phyloP scores from a whole-genome alignment of 2,888 invertebrate genomes.

The Neoscelio sp. region DNA sequence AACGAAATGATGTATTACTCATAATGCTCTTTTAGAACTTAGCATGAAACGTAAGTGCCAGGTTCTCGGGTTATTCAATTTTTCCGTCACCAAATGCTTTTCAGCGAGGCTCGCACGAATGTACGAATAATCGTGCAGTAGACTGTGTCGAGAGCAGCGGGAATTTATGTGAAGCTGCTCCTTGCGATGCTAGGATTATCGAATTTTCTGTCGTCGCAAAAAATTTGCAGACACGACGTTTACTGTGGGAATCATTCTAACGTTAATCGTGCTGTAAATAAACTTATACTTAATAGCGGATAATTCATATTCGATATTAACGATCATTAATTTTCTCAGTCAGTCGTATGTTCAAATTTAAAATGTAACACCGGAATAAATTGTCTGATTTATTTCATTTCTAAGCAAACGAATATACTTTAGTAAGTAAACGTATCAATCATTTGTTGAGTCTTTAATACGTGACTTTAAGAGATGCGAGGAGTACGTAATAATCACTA shows the following conservation, averaged over 20 bases:
- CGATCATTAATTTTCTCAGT: conserved; percentile 19
- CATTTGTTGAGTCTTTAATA: too few species aligned
- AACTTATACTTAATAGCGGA: conserved; percentile 6
- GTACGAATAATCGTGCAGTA: conserved; percentile 18
- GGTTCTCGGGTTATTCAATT: conserved; percentile 10
- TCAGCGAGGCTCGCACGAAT: conserved; percentile 11
- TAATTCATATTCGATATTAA: conserved; percentile 29
- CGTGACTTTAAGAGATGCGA: too few species aligned
- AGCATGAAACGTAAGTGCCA: not conserved
- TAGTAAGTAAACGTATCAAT: too few species aligned
- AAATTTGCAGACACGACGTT: not conserved
- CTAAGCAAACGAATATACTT: too few species aligned
- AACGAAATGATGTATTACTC: not conserved
- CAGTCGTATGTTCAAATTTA: conserved; percentile 11
- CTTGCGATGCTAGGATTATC: conserved; percentile 14
- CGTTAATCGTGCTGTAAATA: conserved; percentile 15
- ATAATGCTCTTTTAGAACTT: not conserved
- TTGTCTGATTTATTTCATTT: not conserved
- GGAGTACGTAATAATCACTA: too few species aligned
- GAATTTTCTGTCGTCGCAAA: conserved; percentile 14
- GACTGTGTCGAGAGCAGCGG: conserved; percentile 9
- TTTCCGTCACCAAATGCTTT: not conserved
- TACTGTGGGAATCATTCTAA: conserved; percentile 31
- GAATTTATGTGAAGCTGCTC: conserved; percentile 7
- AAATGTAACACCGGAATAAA: not conserved